A percentile compares a stretch with the other conserved stretches of the same genome.
Conservation (phyloP, 2,113 vertebrate genomes). For the Melanostigma gelatinosum region DNA sequence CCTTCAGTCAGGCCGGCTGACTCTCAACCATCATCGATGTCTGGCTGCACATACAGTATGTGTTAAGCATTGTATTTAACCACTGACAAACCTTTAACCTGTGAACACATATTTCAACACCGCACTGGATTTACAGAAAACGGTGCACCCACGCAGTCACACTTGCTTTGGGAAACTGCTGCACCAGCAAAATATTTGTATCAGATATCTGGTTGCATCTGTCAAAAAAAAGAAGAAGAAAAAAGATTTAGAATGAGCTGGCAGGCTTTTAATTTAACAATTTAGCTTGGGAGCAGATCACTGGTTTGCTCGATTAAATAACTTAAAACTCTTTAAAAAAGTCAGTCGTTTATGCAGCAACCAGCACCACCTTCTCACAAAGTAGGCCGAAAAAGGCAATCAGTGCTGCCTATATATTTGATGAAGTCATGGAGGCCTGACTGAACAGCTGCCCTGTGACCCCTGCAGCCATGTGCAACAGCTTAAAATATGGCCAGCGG, state of each 20-base stretch:
- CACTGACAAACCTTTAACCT: conserved; percentile 56
- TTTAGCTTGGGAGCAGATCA: not conserved
- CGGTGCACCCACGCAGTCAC: not conserved
- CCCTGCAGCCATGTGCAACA: conserved; percentile 56
- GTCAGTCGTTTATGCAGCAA: conserved; percentile 6
- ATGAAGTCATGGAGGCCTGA: conserved; percentile 39
- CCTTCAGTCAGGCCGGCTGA: conserved; percentile 1
- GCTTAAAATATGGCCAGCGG: conserved; percentile 54
- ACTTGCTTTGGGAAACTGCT: conserved; percentile 31
- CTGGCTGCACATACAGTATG: conserved; percentile 25
- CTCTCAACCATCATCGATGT: conserved; percentile 29
- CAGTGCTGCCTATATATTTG: conserved; percentile 22
- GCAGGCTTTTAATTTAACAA: not conserved
- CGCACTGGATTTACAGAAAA: conserved; percentile 9
- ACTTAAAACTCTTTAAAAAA: conserved; percentile 9
- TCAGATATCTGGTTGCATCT: conserved; percentile 24
- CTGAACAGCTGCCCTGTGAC: conserved; percentile 57
- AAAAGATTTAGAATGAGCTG: not conserved
- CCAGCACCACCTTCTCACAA: not conserved
- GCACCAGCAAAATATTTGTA: conserved; percentile 27
- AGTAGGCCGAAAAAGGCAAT: conserved; percentile 20
- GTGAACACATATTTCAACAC: conserved; percentile 49
- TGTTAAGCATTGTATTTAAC: conserved; percentile 56
- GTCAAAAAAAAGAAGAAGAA: conserved; percentile 15
- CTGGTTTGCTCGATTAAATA: conserved; percentile 14